phyloP scores from a whole-genome alignment of 2,797 vertebrate genomes.

The Phaenicophaeus curvirostris region DNA sequence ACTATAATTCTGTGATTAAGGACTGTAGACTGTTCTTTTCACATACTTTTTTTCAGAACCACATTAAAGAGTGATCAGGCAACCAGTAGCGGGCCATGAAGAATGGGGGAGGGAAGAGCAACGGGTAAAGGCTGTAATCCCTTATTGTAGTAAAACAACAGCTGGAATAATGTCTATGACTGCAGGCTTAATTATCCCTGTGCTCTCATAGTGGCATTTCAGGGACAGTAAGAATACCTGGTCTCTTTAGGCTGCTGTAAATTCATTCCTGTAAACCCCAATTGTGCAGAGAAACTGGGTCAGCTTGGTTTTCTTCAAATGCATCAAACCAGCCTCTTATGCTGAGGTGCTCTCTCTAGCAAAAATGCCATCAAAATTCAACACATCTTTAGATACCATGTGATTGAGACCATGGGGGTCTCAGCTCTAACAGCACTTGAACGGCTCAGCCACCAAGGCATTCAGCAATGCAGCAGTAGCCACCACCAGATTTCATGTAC shows the following conservation, averaged over 20 bases:
- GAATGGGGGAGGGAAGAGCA: neutral
- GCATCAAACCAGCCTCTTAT: neutral
- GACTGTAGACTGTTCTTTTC: neutral
- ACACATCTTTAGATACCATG: neutral
- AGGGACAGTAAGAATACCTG: neutral
- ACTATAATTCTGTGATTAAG: neutral
- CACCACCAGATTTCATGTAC: neutral
- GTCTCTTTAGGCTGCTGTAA: neutral
- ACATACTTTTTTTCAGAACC: neutral
- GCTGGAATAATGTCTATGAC: neutral
- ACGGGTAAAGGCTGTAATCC: neutral
- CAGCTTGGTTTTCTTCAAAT: conserved; percentile 13
- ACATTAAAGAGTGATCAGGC: neutral
- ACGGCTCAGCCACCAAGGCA: neutral
- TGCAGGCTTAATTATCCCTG: neutral
- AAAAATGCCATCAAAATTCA: neutral
- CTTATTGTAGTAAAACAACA: neutral
- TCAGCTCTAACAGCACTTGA: neutral
- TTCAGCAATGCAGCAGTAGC: neutral
- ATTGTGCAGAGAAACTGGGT: neutral
- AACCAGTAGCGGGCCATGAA: neutral
- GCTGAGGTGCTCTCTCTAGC: neutral
- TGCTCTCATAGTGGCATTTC: neutral
- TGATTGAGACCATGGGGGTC: neutral
- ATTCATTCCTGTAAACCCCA: neutral